A percentile compares a stretch with the other conserved stretches of the same genome.
These are phyloP conservation scores for Apeira syringaria DNA, from an alignment of 2,888 invertebrate genomes.

Conservation along the genomic window DNA sequence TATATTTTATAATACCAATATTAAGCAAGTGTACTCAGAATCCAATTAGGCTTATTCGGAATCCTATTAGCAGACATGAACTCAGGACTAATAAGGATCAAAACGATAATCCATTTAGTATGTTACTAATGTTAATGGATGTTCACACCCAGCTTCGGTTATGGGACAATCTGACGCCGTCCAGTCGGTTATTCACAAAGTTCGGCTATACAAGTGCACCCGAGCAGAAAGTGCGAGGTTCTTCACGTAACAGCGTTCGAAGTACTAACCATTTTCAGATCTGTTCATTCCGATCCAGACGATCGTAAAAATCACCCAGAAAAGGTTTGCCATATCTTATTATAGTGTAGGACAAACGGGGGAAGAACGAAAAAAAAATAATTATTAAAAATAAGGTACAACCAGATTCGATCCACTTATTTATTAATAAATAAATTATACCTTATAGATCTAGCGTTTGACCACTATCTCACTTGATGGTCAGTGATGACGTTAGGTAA, in stretches of 20 bases:
- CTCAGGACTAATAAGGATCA: too few species aligned
- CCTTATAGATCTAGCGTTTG: too few species aligned
- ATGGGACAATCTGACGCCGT: conserved; percentile 46
- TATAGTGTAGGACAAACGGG: conserved; percentile 32
- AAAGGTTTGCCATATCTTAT: conserved; percentile 24
- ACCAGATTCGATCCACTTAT: too few species aligned
- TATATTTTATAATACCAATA: too few species aligned
- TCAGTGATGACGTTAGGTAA: too few species aligned
- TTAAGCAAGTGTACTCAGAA: too few species aligned
- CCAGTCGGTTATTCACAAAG: conserved; percentile 59
- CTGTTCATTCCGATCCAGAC: conserved; percentile 52
- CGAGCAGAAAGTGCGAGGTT: conserved; percentile 65
- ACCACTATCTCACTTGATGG: too few species aligned
- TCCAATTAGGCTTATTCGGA: too few species aligned
- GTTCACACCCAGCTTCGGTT: conserved; percentile 34
- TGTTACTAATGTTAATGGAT: background rate
- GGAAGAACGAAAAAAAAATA: conserved; percentile 1
- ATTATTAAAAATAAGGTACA: too few species aligned
- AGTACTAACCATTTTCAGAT: conserved; percentile 58
- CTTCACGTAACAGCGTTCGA: conserved; percentile 61
- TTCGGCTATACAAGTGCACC: conserved; percentile 69
- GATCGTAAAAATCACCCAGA: conserved; percentile 55
- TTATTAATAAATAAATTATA: too few species aligned
- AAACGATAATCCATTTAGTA: too few species aligned
- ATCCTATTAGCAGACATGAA: too few species aligned